phyloP scores from a whole-genome alignment of 2,797 vertebrate genomes.

The Sandelia bainsii region DNA sequence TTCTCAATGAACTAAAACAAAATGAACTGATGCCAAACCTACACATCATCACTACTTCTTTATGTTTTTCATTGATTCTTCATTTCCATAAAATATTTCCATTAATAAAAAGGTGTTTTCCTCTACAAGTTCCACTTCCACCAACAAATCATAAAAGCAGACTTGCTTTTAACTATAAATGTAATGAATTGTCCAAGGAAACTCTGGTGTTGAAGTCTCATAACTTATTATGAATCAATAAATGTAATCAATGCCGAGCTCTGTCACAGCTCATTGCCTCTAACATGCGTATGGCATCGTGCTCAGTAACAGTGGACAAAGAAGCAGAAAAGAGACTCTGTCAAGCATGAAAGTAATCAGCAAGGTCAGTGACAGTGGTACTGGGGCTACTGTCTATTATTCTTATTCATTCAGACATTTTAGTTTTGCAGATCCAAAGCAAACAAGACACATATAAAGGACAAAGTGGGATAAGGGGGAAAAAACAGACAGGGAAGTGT shows the following conservation, averaged over 20 bases:
- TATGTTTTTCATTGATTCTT: conserved; percentile 30
- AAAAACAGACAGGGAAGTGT: not conserved
- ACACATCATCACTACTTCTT: not conserved
- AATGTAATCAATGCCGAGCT: conserved; percentile 34
- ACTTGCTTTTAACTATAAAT: conserved; percentile 12
- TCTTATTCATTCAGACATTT: conserved; percentile 65
- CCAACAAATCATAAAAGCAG: not conserved
- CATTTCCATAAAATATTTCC: conserved; percentile 23
- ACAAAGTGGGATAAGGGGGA: conserved; percentile 21
- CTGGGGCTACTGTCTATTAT: conserved; percentile 59
- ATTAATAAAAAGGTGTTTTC: not conserved
- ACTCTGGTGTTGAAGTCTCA: conserved; percentile 14
- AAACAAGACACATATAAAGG: conserved; percentile 58
- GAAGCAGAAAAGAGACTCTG: conserved; percentile 45
- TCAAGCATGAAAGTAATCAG: conserved; percentile 70
- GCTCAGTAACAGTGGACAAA: conserved; percentile 42
- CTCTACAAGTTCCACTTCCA: too few relatives aligned
- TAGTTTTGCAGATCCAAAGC: conserved; percentile 45
- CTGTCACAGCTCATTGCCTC: conserved; percentile 20
- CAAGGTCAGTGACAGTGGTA: conserved; percentile 58
- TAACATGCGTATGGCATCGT: conserved; percentile 13
- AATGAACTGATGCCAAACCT: conserved; percentile 5
- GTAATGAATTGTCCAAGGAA: conserved; percentile 14
- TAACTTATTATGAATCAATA: conserved; percentile 54
- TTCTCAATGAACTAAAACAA: not conserved